Evolutionary conservation across 2,888 invertebrate genomes (phyloP).

Genomic region (Amiota minor): DNA sequence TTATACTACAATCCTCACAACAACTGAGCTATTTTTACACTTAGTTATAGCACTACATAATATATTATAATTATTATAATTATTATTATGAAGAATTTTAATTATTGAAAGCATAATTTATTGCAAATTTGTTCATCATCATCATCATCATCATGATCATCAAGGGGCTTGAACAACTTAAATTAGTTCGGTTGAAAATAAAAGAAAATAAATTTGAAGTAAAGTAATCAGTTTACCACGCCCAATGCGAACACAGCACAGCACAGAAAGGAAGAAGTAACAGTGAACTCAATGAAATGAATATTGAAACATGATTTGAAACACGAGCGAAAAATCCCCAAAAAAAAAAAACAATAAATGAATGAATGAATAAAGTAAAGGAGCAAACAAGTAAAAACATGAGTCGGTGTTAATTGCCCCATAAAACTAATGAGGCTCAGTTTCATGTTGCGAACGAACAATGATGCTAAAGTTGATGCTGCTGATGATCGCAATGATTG

Average conservation of each 20-base stretch:
- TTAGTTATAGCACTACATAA: slow-evolving; percentile 39
- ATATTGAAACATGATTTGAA: slow-evolving; percentile 17
- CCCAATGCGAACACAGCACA: not conserved
- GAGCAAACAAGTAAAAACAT: slow-evolving; percentile 9
- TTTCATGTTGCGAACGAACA: not conserved
- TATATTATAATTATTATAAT: slow-evolving; percentile 30
- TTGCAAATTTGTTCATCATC: not conserved
- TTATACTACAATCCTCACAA: slow-evolving; percentile 38
- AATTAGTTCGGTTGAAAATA: not conserved
- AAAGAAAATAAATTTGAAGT: not conserved
- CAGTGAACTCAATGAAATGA: not conserved
- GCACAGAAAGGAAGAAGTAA: not conserved
- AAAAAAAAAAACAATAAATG: not conserved
- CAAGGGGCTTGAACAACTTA: not conserved
- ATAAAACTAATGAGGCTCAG: slow-evolving; percentile 33
- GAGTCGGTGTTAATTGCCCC: slow-evolving; percentile 31
- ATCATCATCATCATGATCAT: not conserved
- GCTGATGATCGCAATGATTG: no score
- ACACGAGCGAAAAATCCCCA: not conserved
- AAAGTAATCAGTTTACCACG: not conserved
- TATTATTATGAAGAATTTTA: not conserved
- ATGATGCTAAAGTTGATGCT: no score
- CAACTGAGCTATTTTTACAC: no score
- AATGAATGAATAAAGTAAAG: slow-evolving; percentile 4
- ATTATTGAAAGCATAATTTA: slow-evolving; percentile 3